Evolutionary conservation across 2,888 invertebrate species (phyloP), one percentile per base, ranked within the genome.

Genomic region (Luperina nickerlii): DNA sequence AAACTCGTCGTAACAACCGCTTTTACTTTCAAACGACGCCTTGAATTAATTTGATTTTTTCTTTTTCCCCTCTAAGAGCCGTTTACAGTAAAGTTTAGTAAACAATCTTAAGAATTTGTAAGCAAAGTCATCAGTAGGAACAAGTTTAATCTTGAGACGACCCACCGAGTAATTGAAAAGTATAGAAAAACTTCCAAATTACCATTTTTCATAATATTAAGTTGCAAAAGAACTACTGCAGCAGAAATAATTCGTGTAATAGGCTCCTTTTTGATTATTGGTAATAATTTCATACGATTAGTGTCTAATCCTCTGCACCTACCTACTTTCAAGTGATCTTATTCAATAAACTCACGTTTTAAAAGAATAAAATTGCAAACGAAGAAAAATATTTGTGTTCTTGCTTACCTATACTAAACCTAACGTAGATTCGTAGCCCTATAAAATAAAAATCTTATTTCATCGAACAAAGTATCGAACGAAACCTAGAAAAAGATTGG

Each of bases 1-100:
- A 57, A 82, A 73, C 67, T 79, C 11, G 6, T 15, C 45, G 4
- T 27, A 73, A 74, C 38, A 76, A 57, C 69, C 74, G 42, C 48
- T 67, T 74, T 20, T 78, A 81, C 78, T 88, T 87, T 48, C 68
- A 74, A 88, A 86, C 42, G 68, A 75, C 69, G 63, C 32, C 54
- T 76, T 42, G 79, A 86, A 76, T 78, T 75, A 83, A 75, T 83
- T 73, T 4, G 42, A 18, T 79, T 76, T 75, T 75, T 80, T 70
- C 63, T 38, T 75, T 85, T 80, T 57, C 38, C 67, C 24, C 15
- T 66, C n/a, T 74, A 83, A 76, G 73, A 81, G 67, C 54, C 78
- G 24, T 65, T 83, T 70, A 71, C 51, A 57, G 66, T 68, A 20
- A 81, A 88, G 65, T 81, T 74, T n/a, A 38, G 69, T 68, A 69